Conservation (phyloP, 2,113 vertebrate genomes). For the Paramisgurnus dabryanus region DNA sequence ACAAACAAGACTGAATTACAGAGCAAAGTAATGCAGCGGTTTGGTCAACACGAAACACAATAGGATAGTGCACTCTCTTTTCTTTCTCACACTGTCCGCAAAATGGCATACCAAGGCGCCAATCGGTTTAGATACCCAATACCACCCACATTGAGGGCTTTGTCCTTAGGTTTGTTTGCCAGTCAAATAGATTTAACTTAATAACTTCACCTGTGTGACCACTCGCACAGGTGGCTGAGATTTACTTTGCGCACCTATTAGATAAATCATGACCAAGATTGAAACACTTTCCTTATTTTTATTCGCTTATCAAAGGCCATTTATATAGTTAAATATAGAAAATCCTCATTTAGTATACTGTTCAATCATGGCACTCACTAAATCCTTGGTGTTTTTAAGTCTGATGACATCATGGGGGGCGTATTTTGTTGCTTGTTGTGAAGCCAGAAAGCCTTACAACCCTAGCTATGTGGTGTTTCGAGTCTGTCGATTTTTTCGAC, state of each 20-base stretch:
- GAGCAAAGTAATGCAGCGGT: slow-evolving; percentile 32
- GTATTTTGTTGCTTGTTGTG: too few relatives aligned
- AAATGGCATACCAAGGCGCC: slow-evolving; percentile 50
- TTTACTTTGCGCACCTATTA: not conserved
- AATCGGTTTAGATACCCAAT: slow-evolving; percentile 52
- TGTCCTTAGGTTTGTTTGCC: slow-evolving; percentile 33
- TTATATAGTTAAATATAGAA: slow-evolving; percentile 11
- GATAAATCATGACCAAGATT: too few relatives aligned
- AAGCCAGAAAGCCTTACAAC: too few relatives aligned
- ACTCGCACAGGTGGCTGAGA: not conserved
- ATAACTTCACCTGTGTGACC: slow-evolving; percentile 9
- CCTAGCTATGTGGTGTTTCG: too few relatives aligned
- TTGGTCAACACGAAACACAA: slow-evolving; percentile 45
- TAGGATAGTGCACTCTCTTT: slow-evolving; percentile 14
- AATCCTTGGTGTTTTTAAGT: too few relatives aligned
- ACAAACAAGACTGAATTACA: slow-evolving; percentile 28
- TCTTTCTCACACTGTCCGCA: slow-evolving; percentile 46
- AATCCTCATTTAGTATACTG: slow-evolving; percentile 2
- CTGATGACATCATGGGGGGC: too few relatives aligned
- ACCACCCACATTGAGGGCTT: slow-evolving; percentile 61
- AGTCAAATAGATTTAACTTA: not conserved
- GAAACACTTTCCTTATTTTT: not conserved
- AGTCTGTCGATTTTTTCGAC: too few relatives aligned
- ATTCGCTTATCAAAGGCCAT: not conserved
- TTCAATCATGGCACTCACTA: not conserved